Base-by-base conservation (phyloP, 2,888 invertebrate species). In the Leptarthrus brevirostris region DNA sequence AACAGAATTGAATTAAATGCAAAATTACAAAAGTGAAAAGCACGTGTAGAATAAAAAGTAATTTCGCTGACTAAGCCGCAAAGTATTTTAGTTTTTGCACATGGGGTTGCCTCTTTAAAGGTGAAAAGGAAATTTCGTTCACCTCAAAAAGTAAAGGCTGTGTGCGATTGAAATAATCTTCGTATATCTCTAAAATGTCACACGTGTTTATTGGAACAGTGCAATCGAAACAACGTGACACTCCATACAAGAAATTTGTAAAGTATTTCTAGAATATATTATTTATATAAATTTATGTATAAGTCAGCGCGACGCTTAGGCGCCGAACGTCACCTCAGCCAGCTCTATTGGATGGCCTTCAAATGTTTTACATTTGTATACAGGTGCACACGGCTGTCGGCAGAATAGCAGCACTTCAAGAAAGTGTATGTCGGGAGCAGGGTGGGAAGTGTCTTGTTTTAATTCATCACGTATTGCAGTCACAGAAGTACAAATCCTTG, bases 261-360 rank as follows among this genome's bases (percentile, higher is more conserved):
- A 34, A 69, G 69, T 69, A 69, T 69, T 52, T 52, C 69, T 69
- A 30, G 34, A 69, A 52, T 52, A 36, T 20, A 69, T 52, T 52
- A 69, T 34, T 52, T 34, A 52, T 49, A 69, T 52, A 52, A 44
- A 52, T 44, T 52, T 52, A 69, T 69, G 52, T 69, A 34, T 69
- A 52, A 16, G 52, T 52, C 30, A 52, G 26, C 34, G 74, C 74
- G 74, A 74, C 74, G 36, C 49, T 26, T 24, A 72, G 74, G 72
- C 74, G 74, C 74, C 74, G 66, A 66, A 36, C 72, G 61, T 64
- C 71, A 74, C 47, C 66, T 72, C 74, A 47, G 72, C 58, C 69
- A 58, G 73, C 54, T 64, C 64, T 70, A 61, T 74, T 71, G 36
- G 53, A 74, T 71, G 74, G 64, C 74, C 74, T 74, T 74, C 74